phyloP scores from a whole-genome alignment of 2,797 vertebrate species.

The Allobates femoralis region DNA sequence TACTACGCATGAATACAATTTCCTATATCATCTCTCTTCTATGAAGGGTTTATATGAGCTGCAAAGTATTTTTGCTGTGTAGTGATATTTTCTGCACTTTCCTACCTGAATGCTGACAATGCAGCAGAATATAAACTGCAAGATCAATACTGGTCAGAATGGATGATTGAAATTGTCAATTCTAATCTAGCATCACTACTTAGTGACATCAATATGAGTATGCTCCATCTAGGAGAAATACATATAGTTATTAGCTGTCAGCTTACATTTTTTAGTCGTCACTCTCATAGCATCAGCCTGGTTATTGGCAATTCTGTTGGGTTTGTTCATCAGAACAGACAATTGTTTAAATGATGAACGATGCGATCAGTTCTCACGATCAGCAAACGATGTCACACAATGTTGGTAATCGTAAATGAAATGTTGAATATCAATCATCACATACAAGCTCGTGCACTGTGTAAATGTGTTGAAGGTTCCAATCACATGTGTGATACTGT shows the following conservation, averaged over 20 bases:
- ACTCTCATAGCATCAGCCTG: no score
- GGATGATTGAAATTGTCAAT: constrained; percentile 19
- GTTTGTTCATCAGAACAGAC: no score
- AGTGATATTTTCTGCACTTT: background rate
- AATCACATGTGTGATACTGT: no score
- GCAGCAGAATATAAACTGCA: constrained; percentile 13
- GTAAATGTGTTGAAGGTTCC: no score
- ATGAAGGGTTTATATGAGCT: background rate
- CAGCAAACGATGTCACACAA: no score
- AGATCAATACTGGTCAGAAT: constrained; percentile 11
- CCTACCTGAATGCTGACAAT: background rate
- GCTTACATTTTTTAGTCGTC: background rate
- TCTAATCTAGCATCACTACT: background rate
- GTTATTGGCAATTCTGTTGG: no score
- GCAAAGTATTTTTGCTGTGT: background rate
- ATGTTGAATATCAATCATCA: no score
- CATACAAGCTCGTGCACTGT: no score
- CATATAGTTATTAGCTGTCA: constrained; percentile 26
- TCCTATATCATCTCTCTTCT: background rate
- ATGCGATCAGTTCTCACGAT: no score
- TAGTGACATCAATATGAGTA: constrained; percentile 18
- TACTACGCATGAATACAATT: background rate
- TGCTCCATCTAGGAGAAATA: background rate
- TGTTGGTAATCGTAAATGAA: no score
- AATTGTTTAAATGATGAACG: no score